A percentile compares a stretch with the other conserved stretches of the same genome.
Conservation (phyloP, 1,140 invertebrate species). For the Psix sp. region DNA sequence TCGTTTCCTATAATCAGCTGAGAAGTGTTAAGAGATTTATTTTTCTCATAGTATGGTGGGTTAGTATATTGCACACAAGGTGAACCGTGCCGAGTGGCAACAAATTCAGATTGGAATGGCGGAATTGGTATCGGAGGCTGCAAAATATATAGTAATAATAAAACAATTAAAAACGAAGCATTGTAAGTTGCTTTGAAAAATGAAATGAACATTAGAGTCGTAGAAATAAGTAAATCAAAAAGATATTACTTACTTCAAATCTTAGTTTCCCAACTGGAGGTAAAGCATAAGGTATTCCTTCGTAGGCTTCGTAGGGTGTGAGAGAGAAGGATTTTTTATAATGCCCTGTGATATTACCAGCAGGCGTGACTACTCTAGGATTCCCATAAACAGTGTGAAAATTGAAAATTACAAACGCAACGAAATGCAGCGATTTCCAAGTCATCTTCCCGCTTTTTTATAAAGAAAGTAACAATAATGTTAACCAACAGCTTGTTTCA, state of each 20-base stretch:
- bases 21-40: too few species aligned
- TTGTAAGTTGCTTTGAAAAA: not conserved
- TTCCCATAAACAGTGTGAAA: not conserved
- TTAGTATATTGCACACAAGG: too few species aligned
- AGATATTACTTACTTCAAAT: constrained; percentile 74
- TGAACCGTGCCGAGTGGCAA: constrained; percentile 61
- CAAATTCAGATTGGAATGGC: constrained; percentile 68
- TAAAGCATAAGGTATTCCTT: constrained; percentile 47
- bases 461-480: too few species aligned
- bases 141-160: constrained; percentile 49
- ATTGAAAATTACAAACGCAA: too few species aligned
- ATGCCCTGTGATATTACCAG: constrained; percentile 24
- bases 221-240: not conserved
- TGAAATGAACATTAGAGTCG: too few species aligned
- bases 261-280: constrained; percentile 58
- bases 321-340: constrained; percentile 12
- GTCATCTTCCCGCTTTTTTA: too few species aligned
- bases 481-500: too few species aligned
- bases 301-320: constrained; percentile 21
- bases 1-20: too few species aligned
- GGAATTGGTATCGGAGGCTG: constrained; percentile 67
- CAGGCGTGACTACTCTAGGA: constrained; percentile 17
- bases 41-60: too few species aligned
- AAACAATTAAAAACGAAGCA: constrained; percentile 54
- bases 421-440: too few species aligned